Percentiles rank a stretch among this genome's conserved stretches.
These are phyloP conservation scores for Aplocera efformata DNA, from an alignment of 2,888 invertebrate genomes.

Conservation along the genomic window DNA sequence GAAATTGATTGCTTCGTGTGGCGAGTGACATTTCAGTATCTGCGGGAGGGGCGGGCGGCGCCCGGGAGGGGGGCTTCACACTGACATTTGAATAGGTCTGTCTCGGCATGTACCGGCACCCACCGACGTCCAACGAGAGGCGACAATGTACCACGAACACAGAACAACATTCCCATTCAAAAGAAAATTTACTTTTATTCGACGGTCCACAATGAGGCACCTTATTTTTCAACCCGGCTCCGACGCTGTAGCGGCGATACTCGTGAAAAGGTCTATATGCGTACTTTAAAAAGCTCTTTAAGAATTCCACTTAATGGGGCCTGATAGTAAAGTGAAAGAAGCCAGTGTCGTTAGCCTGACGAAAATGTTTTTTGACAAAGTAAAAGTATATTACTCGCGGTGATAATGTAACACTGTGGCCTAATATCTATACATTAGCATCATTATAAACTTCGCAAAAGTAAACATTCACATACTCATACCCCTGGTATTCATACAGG, in stretches of 20 bases:
- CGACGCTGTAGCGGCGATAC: constrained; percentile 27
- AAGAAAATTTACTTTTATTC: constrained; percentile 75
- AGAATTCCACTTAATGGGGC: constrained; percentile 29
- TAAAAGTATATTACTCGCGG: constrained; percentile 20
- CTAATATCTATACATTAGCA: constrained; percentile 23
- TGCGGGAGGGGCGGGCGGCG: constrained; percentile 40
- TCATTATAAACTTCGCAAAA: background rate
- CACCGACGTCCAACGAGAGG: constrained; percentile 69
- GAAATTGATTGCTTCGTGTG: constrained; percentile 79
- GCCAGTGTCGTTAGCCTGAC: constrained; percentile 27
- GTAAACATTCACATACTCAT: no score
- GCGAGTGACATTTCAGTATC: constrained; percentile 76
- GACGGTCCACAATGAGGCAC: constrained; percentile 50
- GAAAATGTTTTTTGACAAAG: constrained; percentile 29
- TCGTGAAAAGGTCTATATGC: constrained; percentile 23
- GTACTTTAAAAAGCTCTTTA: constrained; percentile 24
- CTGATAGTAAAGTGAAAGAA: constrained; percentile 28
- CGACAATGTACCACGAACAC: constrained; percentile 74
- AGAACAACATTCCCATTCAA: constrained; percentile 72
- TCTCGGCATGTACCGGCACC: constrained; percentile 76
- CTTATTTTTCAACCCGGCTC: constrained; percentile 55
- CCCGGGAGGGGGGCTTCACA: constrained; percentile 51
- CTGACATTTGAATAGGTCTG: constrained; percentile 79
- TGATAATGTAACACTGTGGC: constrained; percentile 18
- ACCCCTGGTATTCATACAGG: no score